Percentiles rank a stretch among this genome's conserved stretches.
Conservation (phyloP, 2,797 vertebrate genomes). For the Tapirus indicus region DNA sequence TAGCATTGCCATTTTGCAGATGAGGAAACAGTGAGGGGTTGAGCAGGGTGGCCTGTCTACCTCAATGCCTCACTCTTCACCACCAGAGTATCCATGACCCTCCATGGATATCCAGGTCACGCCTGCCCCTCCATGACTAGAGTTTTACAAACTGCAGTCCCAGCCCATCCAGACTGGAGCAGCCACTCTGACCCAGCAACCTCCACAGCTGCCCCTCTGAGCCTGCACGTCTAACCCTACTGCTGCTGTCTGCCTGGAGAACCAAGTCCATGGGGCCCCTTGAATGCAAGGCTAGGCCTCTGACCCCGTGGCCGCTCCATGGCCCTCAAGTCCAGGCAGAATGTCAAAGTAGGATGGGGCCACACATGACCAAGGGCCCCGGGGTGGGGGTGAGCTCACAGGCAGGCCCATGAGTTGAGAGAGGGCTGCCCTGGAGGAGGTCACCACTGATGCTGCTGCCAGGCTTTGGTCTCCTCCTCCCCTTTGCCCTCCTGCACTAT, state of each 20-base stretch:
- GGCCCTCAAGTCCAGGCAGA: not conserved
- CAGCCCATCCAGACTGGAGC: not conserved
- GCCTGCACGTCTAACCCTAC: not conserved
- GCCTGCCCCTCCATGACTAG: not conserved
- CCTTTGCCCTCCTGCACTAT: not conserved
- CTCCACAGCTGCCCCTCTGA: not conserved
- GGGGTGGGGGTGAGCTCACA: not conserved
- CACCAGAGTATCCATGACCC: not conserved
- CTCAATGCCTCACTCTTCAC: not conserved
- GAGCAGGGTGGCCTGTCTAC: not conserved
- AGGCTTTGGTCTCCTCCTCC: not conserved
- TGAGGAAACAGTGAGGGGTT: not conserved
- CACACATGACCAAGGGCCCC: not conserved
- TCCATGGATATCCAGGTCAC: too few relatives aligned
- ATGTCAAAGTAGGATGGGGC: not conserved
- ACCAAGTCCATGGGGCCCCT: not conserved
- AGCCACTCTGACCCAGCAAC: not conserved
- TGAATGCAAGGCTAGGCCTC: not conserved
- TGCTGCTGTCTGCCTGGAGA: not conserved
- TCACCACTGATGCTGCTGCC: not conserved
- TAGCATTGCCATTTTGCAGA: not conserved
- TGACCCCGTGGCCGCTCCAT: not conserved
- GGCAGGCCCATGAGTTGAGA: not conserved
- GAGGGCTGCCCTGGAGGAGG: not conserved
- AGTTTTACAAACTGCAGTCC: not conserved